These are phyloP conservation scores for Melanogrammus aeglefinus DNA, from an alignment of 2,797 vertebrate species.

Conservation along the genomic window DNA sequence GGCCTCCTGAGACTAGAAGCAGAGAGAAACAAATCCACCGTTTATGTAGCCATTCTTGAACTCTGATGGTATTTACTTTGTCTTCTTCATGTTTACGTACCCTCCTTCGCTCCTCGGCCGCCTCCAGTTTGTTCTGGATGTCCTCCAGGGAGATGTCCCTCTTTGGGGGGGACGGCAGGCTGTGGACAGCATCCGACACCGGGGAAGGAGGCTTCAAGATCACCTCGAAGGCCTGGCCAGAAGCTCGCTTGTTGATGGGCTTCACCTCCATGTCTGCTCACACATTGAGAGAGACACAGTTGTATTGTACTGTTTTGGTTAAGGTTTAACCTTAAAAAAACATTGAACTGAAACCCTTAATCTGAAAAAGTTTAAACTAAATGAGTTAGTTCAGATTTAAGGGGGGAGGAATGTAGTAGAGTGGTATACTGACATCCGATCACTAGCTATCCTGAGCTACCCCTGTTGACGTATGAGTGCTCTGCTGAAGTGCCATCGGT, in stretches of 20 bases:
- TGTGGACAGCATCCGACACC: constrained; percentile 83
- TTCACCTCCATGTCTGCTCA: constrained; percentile 94
- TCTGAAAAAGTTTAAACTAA: too few species aligned
- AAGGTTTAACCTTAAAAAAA: too few species aligned
- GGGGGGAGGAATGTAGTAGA: too few species aligned
- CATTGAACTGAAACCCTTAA: too few species aligned
- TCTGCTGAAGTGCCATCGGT: too few species aligned
- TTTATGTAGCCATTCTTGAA: neutral
- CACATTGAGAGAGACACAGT: constrained; percentile 7
- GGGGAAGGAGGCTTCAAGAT: constrained; percentile 94
- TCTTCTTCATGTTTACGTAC: constrained; percentile 58
- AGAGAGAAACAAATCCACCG: neutral
- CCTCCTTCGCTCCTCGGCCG: constrained; percentile 93
- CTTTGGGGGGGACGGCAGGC: constrained; percentile 82
- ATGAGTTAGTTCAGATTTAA: too few species aligned
- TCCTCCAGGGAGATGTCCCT: constrained; percentile 93
- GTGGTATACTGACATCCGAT: too few species aligned
- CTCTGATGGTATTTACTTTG: neutral
- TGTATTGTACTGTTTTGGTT: too few species aligned
- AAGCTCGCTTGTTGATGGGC: constrained; percentile 90
- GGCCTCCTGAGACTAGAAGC: constrained; percentile 85
- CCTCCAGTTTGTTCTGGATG: constrained; percentile 94
- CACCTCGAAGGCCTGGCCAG: constrained; percentile 96
- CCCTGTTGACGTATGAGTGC: too few species aligned
- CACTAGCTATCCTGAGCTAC: too few species aligned